Conservation (phyloP, 2,113 vertebrate genomes). For the Gobiocypris rarus region DNA sequence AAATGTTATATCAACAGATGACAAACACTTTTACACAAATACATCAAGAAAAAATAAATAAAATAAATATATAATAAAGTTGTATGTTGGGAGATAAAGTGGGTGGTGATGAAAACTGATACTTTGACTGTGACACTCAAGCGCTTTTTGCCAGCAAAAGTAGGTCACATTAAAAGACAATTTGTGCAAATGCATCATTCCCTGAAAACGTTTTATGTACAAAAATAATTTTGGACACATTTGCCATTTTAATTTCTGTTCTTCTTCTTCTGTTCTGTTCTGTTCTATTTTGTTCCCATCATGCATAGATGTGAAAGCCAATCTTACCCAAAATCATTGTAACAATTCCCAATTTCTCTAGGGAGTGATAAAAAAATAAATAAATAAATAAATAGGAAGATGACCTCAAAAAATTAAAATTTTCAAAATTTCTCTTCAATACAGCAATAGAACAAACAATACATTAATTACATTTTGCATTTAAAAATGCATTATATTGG, state of each 20-base stretch:
- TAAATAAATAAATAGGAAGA: neutral
- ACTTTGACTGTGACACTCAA: neutral
- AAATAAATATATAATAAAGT: neutral
- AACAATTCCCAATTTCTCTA: neutral
- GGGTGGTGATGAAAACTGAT: slow-evolving; percentile 7
- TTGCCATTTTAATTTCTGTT: neutral
- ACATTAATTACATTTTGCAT: neutral
- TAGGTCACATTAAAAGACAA: slow-evolving; percentile 38
- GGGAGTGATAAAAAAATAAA: neutral
- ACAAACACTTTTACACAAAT: neutral
- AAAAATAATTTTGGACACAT: neutral
- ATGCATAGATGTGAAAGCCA: neutral
- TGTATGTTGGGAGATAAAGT: neutral
- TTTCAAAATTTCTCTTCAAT: neutral
- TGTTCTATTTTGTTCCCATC: too few relatives aligned
- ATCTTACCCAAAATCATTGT: neutral
- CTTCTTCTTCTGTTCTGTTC: neutral
- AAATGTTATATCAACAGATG: neutral
- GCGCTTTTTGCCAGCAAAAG: slow-evolving; percentile 4
- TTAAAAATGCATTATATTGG: neutral
- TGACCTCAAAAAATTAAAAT: neutral
- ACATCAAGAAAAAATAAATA: neutral
- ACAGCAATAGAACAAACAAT: neutral
- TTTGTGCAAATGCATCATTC: slow-evolving; percentile 12
- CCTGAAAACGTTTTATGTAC: neutral